Conservation (phyloP, 2,888 invertebrate species). For the Thereva unica region DNA sequence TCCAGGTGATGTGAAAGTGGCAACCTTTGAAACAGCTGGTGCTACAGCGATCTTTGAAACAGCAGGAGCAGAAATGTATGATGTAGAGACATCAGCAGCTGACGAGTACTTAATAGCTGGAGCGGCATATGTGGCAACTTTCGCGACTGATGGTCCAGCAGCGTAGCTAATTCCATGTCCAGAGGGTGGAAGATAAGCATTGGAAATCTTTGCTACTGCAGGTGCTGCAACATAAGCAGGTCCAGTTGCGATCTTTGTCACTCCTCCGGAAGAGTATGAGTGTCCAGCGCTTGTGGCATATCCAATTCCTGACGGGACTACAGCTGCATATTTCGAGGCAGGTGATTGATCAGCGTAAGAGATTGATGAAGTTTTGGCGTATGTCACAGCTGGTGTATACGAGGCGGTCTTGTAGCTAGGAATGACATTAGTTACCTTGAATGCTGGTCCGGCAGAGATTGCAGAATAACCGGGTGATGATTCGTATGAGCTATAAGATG, state of each 20-base stretch:
- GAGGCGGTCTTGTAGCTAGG: conserved; percentile 34
- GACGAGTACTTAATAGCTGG: conserved; percentile 50
- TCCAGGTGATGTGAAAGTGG: neutral
- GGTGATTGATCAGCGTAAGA: conserved; percentile 56
- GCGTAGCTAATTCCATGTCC: conserved; percentile 49
- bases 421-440: conserved; percentile 45
- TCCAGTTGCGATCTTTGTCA: conserved; percentile 40
- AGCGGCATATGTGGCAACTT: conserved; percentile 31
- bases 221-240: conserved; percentile 52
- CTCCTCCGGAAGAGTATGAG: conserved; percentile 45
- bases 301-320: conserved; percentile 61
- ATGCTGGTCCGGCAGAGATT: conserved; percentile 48
- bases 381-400: conserved; percentile 52
- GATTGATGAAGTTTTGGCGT: conserved; percentile 51
- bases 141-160: conserved; percentile 46
- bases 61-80: conserved; percentile 49
- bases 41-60: conserved; percentile 41
- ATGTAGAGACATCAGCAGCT: conserved; percentile 60
- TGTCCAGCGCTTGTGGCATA: conserved; percentile 63
- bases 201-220: conserved; percentile 53
- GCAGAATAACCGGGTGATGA: conserved; percentile 51
- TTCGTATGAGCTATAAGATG: conserved; percentile 50
- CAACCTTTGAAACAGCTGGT: conserved; percentile 9
- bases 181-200: too few relatives aligned
- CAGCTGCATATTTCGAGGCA: conserved; percentile 54